phyloP scores from a whole-genome alignment of 2,888 invertebrate genomes.

The Leucoma salicis region DNA sequence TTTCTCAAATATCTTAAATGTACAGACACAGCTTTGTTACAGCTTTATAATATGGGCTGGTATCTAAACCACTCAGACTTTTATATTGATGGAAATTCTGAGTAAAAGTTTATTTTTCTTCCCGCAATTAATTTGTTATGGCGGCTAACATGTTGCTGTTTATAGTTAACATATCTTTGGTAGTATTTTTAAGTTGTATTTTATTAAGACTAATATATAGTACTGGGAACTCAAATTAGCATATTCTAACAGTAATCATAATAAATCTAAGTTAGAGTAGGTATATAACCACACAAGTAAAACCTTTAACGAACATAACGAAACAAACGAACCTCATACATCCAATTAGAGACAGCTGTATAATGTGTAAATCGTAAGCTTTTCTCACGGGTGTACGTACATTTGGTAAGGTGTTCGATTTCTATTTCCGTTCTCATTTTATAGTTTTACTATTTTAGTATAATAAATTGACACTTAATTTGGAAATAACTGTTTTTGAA shows the following conservation, averaged over 20 bases:
- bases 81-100: too few species aligned
- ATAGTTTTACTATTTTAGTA: conserved; percentile 1
- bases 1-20: too few species aligned
- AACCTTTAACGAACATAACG: conserved; percentile 14
- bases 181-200: too few species aligned
- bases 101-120: too few species aligned
- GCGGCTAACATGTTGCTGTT: too few species aligned
- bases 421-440: conserved; percentile 6
- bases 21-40: too few species aligned
- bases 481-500: neutral
- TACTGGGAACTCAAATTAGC: conserved; percentile 6
- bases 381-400: conserved; percentile 42
- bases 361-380: conserved; percentile 46
- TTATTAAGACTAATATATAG: too few species aligned
- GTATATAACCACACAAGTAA: conserved; percentile 12
- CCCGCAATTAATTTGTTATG: too few species aligned
- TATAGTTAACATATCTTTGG: too few species aligned
- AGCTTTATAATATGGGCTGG: too few species aligned
- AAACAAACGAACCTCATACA: conserved; percentile 43
- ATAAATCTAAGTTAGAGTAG: conserved; percentile 5
- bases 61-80: too few species aligned
- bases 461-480: conserved; percentile 1
- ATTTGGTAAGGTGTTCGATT: conserved; percentile 5
- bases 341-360: conserved; percentile 54
- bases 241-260: conserved; percentile 8